phyloP scores from a whole-genome alignment of 2,113 vertebrate genomes.

The Megaleporinus macrocephalus region DNA sequence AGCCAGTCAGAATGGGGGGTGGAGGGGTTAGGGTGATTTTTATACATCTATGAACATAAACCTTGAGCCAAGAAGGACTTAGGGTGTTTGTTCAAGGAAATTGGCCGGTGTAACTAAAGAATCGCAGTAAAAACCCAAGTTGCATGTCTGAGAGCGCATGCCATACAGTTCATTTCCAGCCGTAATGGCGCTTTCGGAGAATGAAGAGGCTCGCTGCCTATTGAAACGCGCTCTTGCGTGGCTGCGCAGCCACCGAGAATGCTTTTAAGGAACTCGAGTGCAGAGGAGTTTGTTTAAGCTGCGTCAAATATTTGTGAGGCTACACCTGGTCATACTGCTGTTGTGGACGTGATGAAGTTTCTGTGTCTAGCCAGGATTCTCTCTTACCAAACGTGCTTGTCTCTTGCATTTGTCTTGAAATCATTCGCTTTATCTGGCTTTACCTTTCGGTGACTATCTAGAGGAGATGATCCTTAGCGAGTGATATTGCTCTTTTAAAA shows the following conservation, averaged over 20 bases:
- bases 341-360: constrained; percentile 4
- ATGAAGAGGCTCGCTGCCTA: constrained; percentile 27
- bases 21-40: not conserved
- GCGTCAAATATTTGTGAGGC: constrained; percentile 51
- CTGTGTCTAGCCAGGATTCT: constrained; percentile 33
- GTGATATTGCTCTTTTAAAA: not conserved
- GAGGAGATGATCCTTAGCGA: not conserved
- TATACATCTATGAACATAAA: constrained; percentile 17
- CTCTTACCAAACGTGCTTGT: not conserved
- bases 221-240: constrained; percentile 45
- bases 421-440: not conserved
- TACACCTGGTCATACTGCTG: constrained; percentile 32
- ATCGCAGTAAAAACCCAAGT: constrained; percentile 28
- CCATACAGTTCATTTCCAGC: constrained; percentile 43
- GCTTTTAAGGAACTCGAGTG: constrained; percentile 50
- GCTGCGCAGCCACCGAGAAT: constrained; percentile 37
- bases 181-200: constrained; percentile 38
- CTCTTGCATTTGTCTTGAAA: not conserved
- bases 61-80: constrained; percentile 4
- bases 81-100: constrained; percentile 31
- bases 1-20: not conserved
- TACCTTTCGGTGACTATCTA: not conserved
- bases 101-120: constrained; percentile 39
- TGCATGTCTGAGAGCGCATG: constrained; percentile 49
- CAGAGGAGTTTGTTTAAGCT: constrained; percentile 47